Conservation (phyloP, 2,797 vertebrate species). For the Chanos chanos region DNA sequence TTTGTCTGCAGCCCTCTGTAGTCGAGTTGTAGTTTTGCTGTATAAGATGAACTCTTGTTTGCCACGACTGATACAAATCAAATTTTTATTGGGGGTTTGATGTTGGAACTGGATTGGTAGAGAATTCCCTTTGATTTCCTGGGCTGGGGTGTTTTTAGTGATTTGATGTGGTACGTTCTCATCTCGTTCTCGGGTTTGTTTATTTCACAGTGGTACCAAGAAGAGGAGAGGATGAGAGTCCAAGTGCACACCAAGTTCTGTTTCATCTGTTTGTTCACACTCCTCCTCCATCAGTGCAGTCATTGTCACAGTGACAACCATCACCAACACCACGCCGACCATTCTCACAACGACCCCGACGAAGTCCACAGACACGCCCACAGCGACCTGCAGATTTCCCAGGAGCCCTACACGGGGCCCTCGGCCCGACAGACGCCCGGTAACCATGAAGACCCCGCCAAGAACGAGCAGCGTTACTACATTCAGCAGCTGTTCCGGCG, state of each 20-base stretch:
- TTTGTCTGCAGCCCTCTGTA: too few relatives aligned
- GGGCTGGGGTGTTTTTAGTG: neutral
- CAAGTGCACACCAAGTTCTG: constrained; percentile 93
- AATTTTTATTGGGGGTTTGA: too few relatives aligned
- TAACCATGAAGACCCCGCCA: constrained; percentile 67
- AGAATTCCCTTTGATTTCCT: neutral
- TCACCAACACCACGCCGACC: constrained; percentile 58
- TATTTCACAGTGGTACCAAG: constrained; percentile 68
- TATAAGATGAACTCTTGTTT: too few relatives aligned
- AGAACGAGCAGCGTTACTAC: constrained; percentile 88
- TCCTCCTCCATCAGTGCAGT: constrained; percentile 89
- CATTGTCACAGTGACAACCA: constrained; percentile 82
- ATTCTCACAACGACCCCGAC: constrained; percentile 36
- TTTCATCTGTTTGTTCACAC: constrained; percentile 94
- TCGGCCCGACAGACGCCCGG: constrained; percentile 50
- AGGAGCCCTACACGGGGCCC: constrained; percentile 68
- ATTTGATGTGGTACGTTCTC: neutral
- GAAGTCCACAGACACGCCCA: constrained; percentile 62
- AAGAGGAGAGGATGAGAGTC: constrained; percentile 86
- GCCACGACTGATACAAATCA: too few relatives aligned
- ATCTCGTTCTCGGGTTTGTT: neutral
- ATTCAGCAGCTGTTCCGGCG: constrained; percentile 89
- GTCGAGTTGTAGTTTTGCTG: too few relatives aligned
- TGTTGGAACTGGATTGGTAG: too few relatives aligned
- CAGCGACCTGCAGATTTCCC: constrained; percentile 81